Base-by-base conservation (phyloP, 2,797 vertebrate species). In the Craterocephalus amniculus region DNA sequence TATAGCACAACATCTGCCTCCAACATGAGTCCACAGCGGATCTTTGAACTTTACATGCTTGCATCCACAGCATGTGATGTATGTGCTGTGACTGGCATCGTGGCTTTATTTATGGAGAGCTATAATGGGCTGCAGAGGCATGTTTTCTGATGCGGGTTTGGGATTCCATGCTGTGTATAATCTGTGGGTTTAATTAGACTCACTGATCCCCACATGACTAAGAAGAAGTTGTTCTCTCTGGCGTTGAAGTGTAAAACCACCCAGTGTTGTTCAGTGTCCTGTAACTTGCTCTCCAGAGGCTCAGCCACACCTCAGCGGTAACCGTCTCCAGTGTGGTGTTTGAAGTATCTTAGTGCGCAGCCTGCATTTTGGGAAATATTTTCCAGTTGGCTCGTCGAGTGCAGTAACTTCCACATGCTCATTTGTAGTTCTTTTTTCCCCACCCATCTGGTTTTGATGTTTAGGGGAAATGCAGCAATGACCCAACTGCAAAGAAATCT, bases 1-100 rank as follows among this genome's bases (percentile, higher is more conserved):
- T 88, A 85, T 70, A 57, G 76, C 45, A 49, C 80, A 89, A 92
- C 91, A 92, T 92, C 90, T 92, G 91, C 88, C 87, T 91, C 77
- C 86, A 92, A 87, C 87, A 89, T 90, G 91, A 81, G 81, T 75
- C 77, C 38, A n/a, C 74, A 74, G 78, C 63, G 49, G 64, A 79
- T 87, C 89, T 91, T 91, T 91, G 91, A 92, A 90, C 89, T 91
- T 84, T 72, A 83, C 73, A 54, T 90, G 62, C 69, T 81, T 71
- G 31, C 77, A 77, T 83, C 63, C 58, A 58, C 58, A 72, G 36
- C 43, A 58, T 76, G 85, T 87, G 88, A 90, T 89, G 72, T 78
- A 90, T 86, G 85, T 63, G 78, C 66, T 67, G 62, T 36, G 74
- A 62, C 73, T 65, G 72, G 71, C 84, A 83, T 90, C 86, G 72